Evolutionary conservation across 2,113 vertebrate species (phyloP), one percentile per base, ranked within the genome.

Genomic region (Casuarius casuarius): DNA sequence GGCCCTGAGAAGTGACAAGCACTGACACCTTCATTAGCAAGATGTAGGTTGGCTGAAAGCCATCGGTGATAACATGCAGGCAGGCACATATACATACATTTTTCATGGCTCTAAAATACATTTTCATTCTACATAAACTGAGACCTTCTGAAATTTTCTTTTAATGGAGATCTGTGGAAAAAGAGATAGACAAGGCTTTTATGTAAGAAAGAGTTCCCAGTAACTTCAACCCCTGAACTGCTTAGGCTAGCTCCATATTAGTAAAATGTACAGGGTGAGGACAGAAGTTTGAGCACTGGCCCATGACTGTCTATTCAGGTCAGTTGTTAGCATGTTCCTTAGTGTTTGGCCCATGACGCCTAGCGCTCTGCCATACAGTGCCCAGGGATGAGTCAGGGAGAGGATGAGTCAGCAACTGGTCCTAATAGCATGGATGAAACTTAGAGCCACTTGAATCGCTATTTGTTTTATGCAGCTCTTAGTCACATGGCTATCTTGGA

Each of bases 401-500:
- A 66, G 7, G 4, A 10, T 22, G 20, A 42, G 49, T 26, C n/a
- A 61, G 33, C 40, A 76, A 54, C 28, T 0, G 0, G 31, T 77
- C 28, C 26, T n/a, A 44, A 22, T 3, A n/a, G 2, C 13, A 23
- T 1, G 29, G 12, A 6, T 18, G 5, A 77, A 91, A 63, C 12
- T n/a, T 18, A 59, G 28, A 92, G 2, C 3, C 11, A 31, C 29
- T 58, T 56, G 11, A 61, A 91, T 2, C 5, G 58, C 22, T 63
- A 4, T 28, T 67, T 83, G 2, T 23, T 62, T 3, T 17, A 14
- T 10, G 3, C 4, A 46, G 8, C 2, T 70, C 13, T 58, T 77
- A 0, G 2, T 54, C 28, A 52, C 31, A 74, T 3, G 2, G 4
- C 1, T 54, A 31, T 40, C 25, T 52, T 35, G 25, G 8, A 48